These are phyloP conservation scores for Pantherophis guttatus DNA, from an alignment of 2,113 vertebrate genomes.

Conservation along the genomic window DNA sequence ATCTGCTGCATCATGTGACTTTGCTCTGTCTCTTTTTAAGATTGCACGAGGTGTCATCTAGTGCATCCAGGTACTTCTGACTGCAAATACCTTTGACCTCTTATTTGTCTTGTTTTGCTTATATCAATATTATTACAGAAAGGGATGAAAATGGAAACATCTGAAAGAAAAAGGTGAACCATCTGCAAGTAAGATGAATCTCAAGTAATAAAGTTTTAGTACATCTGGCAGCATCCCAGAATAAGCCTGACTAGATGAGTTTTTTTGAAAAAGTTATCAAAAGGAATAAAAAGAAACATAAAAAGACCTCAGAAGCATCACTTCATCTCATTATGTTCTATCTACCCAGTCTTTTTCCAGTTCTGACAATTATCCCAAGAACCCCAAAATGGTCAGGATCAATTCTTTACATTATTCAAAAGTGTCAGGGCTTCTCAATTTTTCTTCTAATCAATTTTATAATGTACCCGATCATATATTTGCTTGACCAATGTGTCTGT, in stretches of 20 bases:
- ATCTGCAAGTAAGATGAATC: neutral
- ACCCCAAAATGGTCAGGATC: accelerated
- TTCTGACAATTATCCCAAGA: neutral
- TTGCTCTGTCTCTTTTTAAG: neutral
- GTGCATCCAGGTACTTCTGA: neutral
- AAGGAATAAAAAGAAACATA: neutral
- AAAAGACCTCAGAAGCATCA: neutral
- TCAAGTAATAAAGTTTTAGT: neutral
- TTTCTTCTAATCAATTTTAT: neutral
- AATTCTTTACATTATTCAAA: neutral
- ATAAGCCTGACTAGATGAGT: neutral
- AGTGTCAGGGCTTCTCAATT: neutral
- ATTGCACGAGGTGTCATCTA: neutral
- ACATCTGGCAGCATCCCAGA: neutral
- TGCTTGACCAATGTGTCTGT: neutral
- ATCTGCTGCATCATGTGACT: neutral
- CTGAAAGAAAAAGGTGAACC: neutral
- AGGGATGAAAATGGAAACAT: neutral
- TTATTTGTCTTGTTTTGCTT: neutral
- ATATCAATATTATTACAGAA: neutral
- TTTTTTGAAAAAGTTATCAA: neutral
- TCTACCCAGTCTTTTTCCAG: neutral
- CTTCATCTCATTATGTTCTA: neutral
- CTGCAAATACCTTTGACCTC: neutral
- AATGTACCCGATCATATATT: neutral